phyloP scores from a whole-genome alignment of 2,888 invertebrate genomes.

The Neoitamus cyanurus region DNA sequence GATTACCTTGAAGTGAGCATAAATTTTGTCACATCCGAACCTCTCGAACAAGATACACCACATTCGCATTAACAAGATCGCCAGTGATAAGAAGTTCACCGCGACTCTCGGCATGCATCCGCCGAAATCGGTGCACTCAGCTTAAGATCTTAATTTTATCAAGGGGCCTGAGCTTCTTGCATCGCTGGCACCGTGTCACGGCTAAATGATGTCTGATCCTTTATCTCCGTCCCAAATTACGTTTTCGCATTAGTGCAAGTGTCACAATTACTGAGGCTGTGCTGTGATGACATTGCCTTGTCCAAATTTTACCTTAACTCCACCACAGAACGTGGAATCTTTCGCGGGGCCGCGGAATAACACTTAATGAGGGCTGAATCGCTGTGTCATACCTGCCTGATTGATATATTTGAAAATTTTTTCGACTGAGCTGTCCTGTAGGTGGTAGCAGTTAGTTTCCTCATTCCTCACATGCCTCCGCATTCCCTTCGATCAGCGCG shows the following conservation, averaged over 20 bases:
- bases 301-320: background rate
- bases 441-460: background rate
- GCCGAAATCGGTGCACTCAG: background rate
- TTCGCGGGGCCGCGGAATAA: background rate
- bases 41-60: conserved; percentile 14
- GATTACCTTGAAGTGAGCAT: conserved; percentile 18
- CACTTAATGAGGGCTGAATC: background rate
- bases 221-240: conserved; percentile 43
- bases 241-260: conserved; percentile 46
- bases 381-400: background rate
- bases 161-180: conserved; percentile 1
- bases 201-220: conserved; percentile 36
- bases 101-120: background rate
- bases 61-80: conserved; percentile 40
- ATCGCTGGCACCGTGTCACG: conserved; percentile 1
- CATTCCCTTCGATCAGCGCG: too few species aligned
- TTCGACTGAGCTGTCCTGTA: background rate
- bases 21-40: conserved; percentile 28
- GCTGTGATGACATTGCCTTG: background rate
- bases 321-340: background rate
- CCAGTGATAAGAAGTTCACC: conserved; percentile 8
- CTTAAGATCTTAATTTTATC: conserved; percentile 35
- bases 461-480: background rate
- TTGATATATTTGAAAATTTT: background rate
- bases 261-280: conserved; percentile 30